A percentile compares a stretch with the other conserved stretches of the same genome.
phyloP scores from a whole-genome alignment of 2,113 vertebrate species.

The Bungarus multicinctus region DNA sequence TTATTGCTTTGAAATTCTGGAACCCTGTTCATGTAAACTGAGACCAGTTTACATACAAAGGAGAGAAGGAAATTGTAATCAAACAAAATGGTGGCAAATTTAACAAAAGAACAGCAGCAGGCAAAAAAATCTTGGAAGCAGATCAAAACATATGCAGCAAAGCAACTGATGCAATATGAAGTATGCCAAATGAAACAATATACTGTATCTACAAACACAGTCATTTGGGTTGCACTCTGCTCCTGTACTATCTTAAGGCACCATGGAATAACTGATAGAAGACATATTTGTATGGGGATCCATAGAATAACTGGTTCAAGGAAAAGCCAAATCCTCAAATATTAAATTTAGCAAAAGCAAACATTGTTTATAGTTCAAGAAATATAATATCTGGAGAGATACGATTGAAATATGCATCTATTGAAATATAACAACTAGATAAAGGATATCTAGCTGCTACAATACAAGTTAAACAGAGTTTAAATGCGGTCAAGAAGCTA shows the following conservation, averaged over 20 bases:
- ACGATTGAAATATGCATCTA: background rate
- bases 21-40: background rate
- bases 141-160: background rate
- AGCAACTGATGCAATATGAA: background rate
- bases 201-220: background rate
- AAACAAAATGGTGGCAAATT: background rate
- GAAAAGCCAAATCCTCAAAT: background rate
- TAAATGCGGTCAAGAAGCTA: background rate
- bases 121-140: background rate
- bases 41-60: background rate
- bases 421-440: background rate
- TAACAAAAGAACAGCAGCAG: background rate
- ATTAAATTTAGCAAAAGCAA: background rate
- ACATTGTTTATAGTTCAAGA: background rate
- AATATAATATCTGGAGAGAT: background rate
- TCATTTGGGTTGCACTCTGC: background rate
- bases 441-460: background rate
- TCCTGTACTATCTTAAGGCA: background rate
- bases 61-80: background rate
- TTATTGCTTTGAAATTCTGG: background rate
- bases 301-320: background rate
- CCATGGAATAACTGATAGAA: background rate
- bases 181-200: background rate
- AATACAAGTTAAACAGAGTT: background rate
- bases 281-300: background rate